These are phyloP conservation scores for Eristalis pertinax DNA, from an alignment of 2,888 invertebrate genomes.

Conservation along the genomic window DNA sequence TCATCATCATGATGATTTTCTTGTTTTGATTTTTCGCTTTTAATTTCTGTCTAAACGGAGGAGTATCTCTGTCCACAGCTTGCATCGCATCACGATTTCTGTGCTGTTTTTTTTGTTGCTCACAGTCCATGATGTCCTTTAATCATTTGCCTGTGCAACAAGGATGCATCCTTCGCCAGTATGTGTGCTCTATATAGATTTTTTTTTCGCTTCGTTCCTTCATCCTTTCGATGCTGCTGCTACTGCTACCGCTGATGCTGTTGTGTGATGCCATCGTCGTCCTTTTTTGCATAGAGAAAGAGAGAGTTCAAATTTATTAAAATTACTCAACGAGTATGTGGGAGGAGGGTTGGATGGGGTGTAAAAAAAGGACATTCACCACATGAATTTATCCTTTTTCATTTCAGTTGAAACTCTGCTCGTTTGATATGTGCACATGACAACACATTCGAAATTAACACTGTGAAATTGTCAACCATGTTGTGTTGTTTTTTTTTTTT, in stretches of 20 bases:
- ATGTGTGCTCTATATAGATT: background rate
- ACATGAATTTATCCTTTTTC: conserved; percentile 72
- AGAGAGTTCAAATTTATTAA: conserved; percentile 58
- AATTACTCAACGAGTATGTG: conserved; percentile 50
- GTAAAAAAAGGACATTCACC: conserved; percentile 71
- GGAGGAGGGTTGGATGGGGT: conserved; percentile 14
- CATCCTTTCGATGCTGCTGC: background rate
- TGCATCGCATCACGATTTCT: background rate
- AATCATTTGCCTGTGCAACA: conserved; percentile 55
- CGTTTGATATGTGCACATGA: conserved; percentile 72
- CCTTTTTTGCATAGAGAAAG: conserved; percentile 39
- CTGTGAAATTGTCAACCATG: conserved; percentile 70
- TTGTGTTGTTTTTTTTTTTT: conserved; percentile 26
- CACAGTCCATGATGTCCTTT: conserved; percentile 64
- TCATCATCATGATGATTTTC: conserved; percentile 39
- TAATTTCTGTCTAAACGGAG: conserved; percentile 55
- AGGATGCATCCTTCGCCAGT: conserved; percentile 13
- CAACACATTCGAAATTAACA: conserved; percentile 72
- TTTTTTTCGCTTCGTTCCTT: background rate
- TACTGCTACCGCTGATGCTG: background rate
- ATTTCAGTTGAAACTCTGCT: conserved; percentile 65
- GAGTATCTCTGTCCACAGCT: conserved; percentile 20
- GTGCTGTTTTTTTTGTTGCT: conserved; percentile 27
- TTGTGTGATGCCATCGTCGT: conserved; percentile 30
- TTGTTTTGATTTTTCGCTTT: conserved; percentile 67